Conservation (phyloP, 2,113 vertebrate species). For the Callipepla californica region DNA sequence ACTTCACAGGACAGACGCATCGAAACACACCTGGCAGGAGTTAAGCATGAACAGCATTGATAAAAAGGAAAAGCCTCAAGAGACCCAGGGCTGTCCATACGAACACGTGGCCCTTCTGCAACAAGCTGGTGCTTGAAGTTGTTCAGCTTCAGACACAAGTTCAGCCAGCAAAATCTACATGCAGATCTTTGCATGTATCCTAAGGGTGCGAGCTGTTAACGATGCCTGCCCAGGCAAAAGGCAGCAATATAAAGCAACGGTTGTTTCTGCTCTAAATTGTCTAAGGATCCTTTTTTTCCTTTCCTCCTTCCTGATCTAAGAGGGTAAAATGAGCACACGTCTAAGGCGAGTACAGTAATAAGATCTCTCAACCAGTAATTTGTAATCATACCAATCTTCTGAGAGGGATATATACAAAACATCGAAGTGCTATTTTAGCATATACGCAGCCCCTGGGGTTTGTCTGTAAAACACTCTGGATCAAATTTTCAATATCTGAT, state of each 20-base stretch:
- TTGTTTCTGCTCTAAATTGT: not conserved
- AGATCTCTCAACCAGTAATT: conserved; percentile 2
- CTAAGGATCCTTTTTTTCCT: not conserved
- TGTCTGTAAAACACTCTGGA: not conserved
- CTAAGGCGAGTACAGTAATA: conserved; percentile 35
- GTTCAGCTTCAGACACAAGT: not conserved
- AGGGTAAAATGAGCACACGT: not conserved
- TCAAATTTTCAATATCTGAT: conserved; percentile 8
- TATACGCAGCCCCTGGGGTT: not conserved
- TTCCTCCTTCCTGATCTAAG: not conserved
- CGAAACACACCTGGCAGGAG: not conserved
- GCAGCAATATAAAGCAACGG: not conserved
- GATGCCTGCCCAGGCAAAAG: not conserved
- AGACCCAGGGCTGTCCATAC: not conserved
- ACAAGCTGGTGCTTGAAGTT: not conserved
- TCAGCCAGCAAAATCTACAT: not conserved
- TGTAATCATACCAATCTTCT: not conserved
- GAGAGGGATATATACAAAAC: conserved; percentile 37
- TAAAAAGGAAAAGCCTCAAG: not conserved
- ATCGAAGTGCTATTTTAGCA: conserved; percentile 23
- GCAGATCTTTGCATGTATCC: not conserved
- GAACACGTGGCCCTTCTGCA: not conserved
- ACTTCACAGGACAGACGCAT: not conserved
- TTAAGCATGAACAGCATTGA: not conserved
- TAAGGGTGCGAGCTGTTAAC: not conserved